Conservation (phyloP, 2,797 vertebrate genomes). For the Rhinophrynus dorsalis region DNA sequence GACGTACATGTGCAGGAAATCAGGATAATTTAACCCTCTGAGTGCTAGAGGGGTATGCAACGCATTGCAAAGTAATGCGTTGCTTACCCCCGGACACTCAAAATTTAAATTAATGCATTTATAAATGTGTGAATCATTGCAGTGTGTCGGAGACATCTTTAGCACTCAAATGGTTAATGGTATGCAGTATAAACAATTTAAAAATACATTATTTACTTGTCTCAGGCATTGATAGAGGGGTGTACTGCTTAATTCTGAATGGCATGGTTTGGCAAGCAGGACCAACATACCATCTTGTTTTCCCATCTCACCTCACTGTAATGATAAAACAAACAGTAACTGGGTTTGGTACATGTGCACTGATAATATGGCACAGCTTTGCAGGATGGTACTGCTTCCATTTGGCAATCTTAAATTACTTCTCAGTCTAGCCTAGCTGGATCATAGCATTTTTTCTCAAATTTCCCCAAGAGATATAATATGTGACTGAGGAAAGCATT, state of each 20-base stretch:
- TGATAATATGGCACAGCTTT: not conserved
- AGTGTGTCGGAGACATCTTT: too few species aligned
- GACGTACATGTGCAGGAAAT: too few species aligned
- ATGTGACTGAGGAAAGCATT: constrained; percentile 21
- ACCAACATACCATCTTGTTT: not conserved
- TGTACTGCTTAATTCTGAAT: not conserved
- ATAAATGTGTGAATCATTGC: too few species aligned
- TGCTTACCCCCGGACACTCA: too few species aligned
- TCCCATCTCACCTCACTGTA: not conserved
- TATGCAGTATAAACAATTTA: too few species aligned
- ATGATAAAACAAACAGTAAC: not conserved
- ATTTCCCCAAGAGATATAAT: constrained; percentile 13
- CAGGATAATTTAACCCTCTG: too few species aligned
- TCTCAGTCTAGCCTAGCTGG: constrained; percentile 8
- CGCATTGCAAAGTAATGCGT: too few species aligned
- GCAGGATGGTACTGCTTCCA: not conserved
- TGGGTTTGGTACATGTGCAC: not conserved
- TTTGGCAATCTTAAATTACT: constrained; percentile 29
- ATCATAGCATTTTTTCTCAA: not conserved
- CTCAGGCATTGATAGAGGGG: not conserved
- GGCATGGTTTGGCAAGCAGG: not conserved
- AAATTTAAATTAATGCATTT: too few species aligned
- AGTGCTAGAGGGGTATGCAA: too few species aligned
- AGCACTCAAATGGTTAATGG: too few species aligned
- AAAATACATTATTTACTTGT: constrained; percentile 7